Conservation (phyloP, 2,797 vertebrate species). For the Xenentodon cancila region DNA sequence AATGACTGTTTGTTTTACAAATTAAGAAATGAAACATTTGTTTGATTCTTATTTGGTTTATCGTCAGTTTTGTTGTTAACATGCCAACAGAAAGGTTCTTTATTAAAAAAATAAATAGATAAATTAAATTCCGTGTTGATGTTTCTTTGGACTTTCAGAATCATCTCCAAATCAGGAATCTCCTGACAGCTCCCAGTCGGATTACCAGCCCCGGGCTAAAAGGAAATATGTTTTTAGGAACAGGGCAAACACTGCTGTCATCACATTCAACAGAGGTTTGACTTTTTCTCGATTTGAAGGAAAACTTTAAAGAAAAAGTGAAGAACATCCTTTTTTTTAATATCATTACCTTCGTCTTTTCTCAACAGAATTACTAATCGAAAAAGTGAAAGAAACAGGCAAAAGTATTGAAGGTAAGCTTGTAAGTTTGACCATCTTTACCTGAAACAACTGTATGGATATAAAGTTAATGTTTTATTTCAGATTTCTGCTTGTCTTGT, state of each 20-base stretch:
- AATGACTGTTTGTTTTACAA: too few relatives aligned
- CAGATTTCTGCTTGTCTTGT: constrained; percentile 84
- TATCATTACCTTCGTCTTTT: constrained; percentile 1
- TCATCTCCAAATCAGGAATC: constrained; percentile 28
- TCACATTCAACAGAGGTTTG: constrained; percentile 67
- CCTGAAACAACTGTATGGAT: neutral
- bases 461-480: constrained; percentile 19
- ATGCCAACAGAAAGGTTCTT: too few relatives aligned
- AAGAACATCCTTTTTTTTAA: neutral
- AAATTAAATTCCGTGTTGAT: neutral
- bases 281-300: neutral
- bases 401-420: constrained; percentile 74
- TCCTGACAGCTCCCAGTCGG: constrained; percentile 62
- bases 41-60: too few relatives aligned
- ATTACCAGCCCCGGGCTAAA: constrained; percentile 82
- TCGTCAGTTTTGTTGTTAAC: neutral
- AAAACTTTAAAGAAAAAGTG: neutral
- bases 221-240: constrained; percentile 74
- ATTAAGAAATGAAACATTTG: too few relatives aligned
- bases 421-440: neutral
- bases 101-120: too few relatives aligned
- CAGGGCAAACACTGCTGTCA: constrained; percentile 21
- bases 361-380: constrained; percentile 68
- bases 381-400: constrained; percentile 59
- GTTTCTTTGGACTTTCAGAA: constrained; percentile 32